A percentile compares a stretch with the other conserved stretches of the same genome.
Conservation (phyloP, 2,888 invertebrate species). For the Trachelus iudaicus region DNA sequence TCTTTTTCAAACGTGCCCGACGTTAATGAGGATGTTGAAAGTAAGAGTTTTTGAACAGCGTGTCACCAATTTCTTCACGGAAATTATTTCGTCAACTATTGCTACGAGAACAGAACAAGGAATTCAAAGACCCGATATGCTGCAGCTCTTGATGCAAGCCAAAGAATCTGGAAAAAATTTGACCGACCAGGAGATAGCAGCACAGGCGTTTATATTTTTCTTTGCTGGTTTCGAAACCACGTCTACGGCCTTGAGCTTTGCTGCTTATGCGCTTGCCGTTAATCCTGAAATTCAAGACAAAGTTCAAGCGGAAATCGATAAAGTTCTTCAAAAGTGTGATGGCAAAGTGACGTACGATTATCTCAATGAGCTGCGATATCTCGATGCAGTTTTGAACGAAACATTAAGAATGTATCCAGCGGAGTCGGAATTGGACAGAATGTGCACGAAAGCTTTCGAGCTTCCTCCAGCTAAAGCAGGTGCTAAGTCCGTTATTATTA, state of each 20-base stretch:
- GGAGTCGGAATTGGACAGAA: slow-evolving; percentile 44
- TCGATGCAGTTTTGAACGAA: slow-evolving; percentile 68
- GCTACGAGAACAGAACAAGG: slow-evolving; percentile 35
- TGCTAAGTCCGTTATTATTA: slow-evolving; percentile 44
- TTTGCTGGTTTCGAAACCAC: slow-evolving; percentile 56
- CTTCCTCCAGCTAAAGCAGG: slow-evolving; percentile 53
- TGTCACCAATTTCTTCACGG: slow-evolving; percentile 29
- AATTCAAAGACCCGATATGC: slow-evolving; percentile 47
- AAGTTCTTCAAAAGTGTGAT: too few species aligned
- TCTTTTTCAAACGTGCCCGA: too few species aligned
- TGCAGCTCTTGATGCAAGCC: slow-evolving; percentile 52
- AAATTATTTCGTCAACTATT: slow-evolving; percentile 35
- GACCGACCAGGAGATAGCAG: slow-evolving; percentile 60
- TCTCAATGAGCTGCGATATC: slow-evolving; percentile 66
- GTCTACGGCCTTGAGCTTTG: slow-evolving; percentile 46
- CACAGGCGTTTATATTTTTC: slow-evolving; percentile 65
- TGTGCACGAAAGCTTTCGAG: slow-evolving; percentile 53
- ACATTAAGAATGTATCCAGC: slow-evolving; percentile 52
- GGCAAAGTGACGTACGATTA: slow-evolving; percentile 63
- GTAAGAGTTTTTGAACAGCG: too few species aligned
- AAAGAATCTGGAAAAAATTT: slow-evolving; percentile 34
- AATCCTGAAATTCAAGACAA: slow-evolving; percentile 43
- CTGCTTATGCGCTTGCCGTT: slow-evolving; percentile 43
- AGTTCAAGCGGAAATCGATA: too few species aligned
- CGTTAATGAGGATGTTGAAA: too few species aligned